Evolutionary conservation across 2,797 vertebrate species (phyloP).

Genomic region (Lutjanus campechanus): DNA sequence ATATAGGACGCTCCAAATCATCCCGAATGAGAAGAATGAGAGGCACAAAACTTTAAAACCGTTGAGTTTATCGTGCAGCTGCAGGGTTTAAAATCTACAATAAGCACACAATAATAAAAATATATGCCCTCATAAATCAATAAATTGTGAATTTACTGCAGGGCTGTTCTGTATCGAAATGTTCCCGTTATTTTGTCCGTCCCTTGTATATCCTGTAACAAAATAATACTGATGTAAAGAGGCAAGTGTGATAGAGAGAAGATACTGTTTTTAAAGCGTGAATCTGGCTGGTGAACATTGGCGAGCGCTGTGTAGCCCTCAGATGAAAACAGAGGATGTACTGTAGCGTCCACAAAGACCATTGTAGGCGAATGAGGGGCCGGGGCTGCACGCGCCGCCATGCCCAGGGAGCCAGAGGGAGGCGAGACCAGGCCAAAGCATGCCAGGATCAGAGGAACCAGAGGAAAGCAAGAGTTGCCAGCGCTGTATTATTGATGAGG

Average conservation of each 20-base stretch:
- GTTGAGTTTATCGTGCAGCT: background rate
- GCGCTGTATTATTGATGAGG: slow-evolving; percentile 86
- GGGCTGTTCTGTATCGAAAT: background rate
- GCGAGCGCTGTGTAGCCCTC: slow-evolving; percentile 51
- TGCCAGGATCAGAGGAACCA: slow-evolving; percentile 77
- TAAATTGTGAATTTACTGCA: background rate
- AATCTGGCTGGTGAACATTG: slow-evolving; percentile 59
- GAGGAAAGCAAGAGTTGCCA: slow-evolving; percentile 81
- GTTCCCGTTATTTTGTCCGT: background rate
- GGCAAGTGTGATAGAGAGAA: slow-evolving; percentile 9
- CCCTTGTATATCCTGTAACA: background rate
- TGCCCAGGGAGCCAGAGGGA: slow-evolving; percentile 77
- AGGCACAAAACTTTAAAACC: slow-evolving; percentile 1
- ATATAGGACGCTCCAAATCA: background rate
- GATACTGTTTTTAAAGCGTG: slow-evolving; percentile 13
- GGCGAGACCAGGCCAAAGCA: slow-evolving; percentile 76
- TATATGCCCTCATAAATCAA: background rate
- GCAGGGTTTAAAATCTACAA: background rate
- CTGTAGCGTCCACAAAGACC: slow-evolving; percentile 59
- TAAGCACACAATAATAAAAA: background rate
- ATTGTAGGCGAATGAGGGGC: slow-evolving; percentile 65
- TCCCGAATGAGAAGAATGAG: background rate
- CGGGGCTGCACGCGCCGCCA: slow-evolving; percentile 70
- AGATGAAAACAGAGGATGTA: slow-evolving; percentile 67
- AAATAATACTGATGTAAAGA: slow-evolving; percentile 13